Conservation (phyloP, 2,113 vertebrate species). For the Psettodes erumei region DNA sequence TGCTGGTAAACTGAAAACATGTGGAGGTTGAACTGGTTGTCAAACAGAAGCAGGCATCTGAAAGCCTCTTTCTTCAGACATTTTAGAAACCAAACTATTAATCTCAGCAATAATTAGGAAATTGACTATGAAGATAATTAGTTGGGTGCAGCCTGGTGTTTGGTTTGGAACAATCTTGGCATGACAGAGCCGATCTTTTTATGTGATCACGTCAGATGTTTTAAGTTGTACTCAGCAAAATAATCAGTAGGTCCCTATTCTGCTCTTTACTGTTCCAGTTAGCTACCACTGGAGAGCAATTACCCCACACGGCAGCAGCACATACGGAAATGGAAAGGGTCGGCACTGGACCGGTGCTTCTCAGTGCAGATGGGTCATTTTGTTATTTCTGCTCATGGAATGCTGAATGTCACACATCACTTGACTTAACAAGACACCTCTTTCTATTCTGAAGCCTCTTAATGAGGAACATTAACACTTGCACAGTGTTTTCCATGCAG, state of each 20-base stretch:
- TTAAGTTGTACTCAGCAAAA: no score
- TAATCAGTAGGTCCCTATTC: not conserved
- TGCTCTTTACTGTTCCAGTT: slow-evolving; percentile 15
- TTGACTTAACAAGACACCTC: slow-evolving; percentile 21
- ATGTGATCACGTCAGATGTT: not conserved
- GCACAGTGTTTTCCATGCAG: slow-evolving; percentile 36
- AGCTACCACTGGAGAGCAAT: slow-evolving; percentile 20
- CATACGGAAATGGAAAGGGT: no score
- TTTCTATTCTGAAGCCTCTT: slow-evolving; percentile 8
- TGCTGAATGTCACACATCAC: slow-evolving; percentile 1
- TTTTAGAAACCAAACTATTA: not conserved
- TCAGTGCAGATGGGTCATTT: slow-evolving; percentile 20
- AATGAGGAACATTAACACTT: not conserved
- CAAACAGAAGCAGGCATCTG: not conserved
- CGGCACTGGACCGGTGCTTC: not conserved
- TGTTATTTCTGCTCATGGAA: slow-evolving; percentile 12
- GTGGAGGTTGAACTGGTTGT: not conserved
- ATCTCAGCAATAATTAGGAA: not conserved
- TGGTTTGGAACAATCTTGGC: not conserved
- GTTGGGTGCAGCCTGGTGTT: not conserved
- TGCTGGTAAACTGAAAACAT: not conserved
- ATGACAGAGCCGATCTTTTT: not conserved
- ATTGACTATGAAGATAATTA: not conserved
- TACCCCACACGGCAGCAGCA: slow-evolving; percentile 17
- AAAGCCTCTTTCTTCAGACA: not conserved